Evolutionary conservation across 2,113 vertebrate genomes (phyloP), one percentile per base, ranked within the genome.

Genomic region (Misgurnus anguillicaudatus): DNA sequence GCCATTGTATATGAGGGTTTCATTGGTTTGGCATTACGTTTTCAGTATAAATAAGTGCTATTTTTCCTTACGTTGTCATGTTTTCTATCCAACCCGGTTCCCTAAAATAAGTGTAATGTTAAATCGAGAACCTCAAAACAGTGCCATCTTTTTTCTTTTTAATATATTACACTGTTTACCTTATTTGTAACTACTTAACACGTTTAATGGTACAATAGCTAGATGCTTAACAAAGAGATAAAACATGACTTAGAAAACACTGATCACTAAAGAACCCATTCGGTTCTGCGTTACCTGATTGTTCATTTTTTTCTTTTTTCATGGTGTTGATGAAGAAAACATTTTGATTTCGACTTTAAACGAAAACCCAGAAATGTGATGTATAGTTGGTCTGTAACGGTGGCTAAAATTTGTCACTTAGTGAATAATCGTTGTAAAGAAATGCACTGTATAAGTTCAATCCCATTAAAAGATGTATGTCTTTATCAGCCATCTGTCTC

Each of bases 391-490:
- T 89, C 86, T 81, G 84, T 91, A 91, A 89, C 89, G 90, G 90
- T 89, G 91, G 88, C 90, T 90, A 84, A 87, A 90, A 86, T 58
- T 42, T 86, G 88, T 91, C 89, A 92, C 91, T 90, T 89, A 90
- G 89, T 89, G 80, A 90, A 85, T 92, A 86, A 90, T 87, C 91
- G 90, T 92, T 91, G 91, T 93, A 91, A 93, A 91, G 88, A 91
- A 92, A 91, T 92, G 90, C 92, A 93, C 91, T 94, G 92, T 93
- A 89, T 88, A 91, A 90, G 86, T 90, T 84, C 86, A 92, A 91
- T 92, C 90, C 87, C 89, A 90, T 93, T 91, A 94, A 87, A 90
- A 90, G 81, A 90, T 86, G 5, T 19, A 80, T 66, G 64, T 85
- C 90, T 90, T 90, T 90, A 74, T 74, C 71, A 74, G 39, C 41